A percentile compares a stretch with the other conserved stretches of the same genome.
These are phyloP conservation scores for Macaria notata DNA, from an alignment of 2,888 invertebrate genomes.

Conservation along the genomic window DNA sequence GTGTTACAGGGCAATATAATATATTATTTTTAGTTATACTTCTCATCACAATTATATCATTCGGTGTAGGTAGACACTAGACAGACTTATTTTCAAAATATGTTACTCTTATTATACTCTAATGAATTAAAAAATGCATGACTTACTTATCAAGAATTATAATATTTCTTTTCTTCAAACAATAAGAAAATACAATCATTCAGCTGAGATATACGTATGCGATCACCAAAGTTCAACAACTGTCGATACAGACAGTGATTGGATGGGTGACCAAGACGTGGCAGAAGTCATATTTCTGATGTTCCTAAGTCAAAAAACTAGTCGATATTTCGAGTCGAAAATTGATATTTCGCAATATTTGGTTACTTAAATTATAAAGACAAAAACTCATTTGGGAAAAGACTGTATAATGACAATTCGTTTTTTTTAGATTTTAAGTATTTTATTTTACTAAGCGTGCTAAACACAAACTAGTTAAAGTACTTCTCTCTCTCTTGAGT, in stretches of 20 bases:
- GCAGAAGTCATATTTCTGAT: too few relatives aligned
- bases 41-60: too few relatives aligned
- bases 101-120: not conserved
- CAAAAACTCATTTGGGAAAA: constrained; percentile 58
- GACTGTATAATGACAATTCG: constrained; percentile 59
- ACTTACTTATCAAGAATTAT: too few relatives aligned
- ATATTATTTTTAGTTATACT: too few relatives aligned
- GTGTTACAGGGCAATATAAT: too few relatives aligned
- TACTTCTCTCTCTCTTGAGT: not conserved
- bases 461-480: constrained; percentile 1
- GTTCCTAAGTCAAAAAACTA: constrained; percentile 15
- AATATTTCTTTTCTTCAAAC: too few relatives aligned
- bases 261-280: too few relatives aligned
- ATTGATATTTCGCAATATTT: constrained; percentile 4
- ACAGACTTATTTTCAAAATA: constrained; percentile 6
- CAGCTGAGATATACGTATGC: too few relatives aligned
- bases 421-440: constrained; percentile 14
- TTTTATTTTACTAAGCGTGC: constrained; percentile 17
- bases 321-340: constrained; percentile 5
- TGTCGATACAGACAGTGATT: too few relatives aligned
- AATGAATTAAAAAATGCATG: not conserved
- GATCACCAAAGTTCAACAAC: too few relatives aligned
- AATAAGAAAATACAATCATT: too few relatives aligned
- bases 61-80: constrained; percentile 24
- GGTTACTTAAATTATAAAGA: constrained; percentile 41